A percentile compares a stretch with the other conserved stretches of the same genome.
Conservation (phyloP, 2,888 invertebrate genomes). For the Gymnoscelis rufifasciata region DNA sequence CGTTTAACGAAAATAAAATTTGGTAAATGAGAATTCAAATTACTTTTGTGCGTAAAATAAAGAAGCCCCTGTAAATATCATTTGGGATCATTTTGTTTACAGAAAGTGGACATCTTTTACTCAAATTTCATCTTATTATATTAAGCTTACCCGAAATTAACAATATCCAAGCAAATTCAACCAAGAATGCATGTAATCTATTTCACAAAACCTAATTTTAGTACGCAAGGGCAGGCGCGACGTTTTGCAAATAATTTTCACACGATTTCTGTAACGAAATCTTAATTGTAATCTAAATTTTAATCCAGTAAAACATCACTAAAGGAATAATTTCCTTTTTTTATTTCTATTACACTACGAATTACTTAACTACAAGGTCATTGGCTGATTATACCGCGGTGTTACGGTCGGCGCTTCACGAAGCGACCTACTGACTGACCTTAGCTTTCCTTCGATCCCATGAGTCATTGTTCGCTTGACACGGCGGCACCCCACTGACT, state of each 20-base stretch:
- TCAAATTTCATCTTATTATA: background rate
- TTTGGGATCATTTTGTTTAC: no score
- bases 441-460: conserved; percentile 44
- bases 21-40: background rate
- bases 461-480: conserved; percentile 47
- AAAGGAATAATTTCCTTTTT: conserved; percentile 34
- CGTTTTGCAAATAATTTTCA: conserved; percentile 28
- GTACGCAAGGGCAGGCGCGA: conserved; percentile 45
- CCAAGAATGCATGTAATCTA: conserved; percentile 50
- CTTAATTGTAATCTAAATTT: conserved; percentile 30
- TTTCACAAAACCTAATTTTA: conserved; percentile 51
- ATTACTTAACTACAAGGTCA: conserved; percentile 40
- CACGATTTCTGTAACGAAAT: conserved; percentile 21
- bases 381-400: conserved; percentile 37
- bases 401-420: conserved; percentile 34
- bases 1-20: no score
- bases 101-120: background rate
- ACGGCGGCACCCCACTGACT: conserved; percentile 36
- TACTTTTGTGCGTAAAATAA: background rate
- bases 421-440: conserved; percentile 49
- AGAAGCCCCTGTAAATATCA: background rate
- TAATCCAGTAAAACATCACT: conserved; percentile 51
- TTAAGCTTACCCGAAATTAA: conserved; percentile 48
- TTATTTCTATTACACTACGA: conserved; percentile 33
- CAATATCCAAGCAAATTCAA: conserved; percentile 39